Percentiles rank a stretch among this genome's conserved stretches.
Evolutionary conservation across 1,140 invertebrate species (phyloP).

Genomic region (Drosophila cardini): DNA sequence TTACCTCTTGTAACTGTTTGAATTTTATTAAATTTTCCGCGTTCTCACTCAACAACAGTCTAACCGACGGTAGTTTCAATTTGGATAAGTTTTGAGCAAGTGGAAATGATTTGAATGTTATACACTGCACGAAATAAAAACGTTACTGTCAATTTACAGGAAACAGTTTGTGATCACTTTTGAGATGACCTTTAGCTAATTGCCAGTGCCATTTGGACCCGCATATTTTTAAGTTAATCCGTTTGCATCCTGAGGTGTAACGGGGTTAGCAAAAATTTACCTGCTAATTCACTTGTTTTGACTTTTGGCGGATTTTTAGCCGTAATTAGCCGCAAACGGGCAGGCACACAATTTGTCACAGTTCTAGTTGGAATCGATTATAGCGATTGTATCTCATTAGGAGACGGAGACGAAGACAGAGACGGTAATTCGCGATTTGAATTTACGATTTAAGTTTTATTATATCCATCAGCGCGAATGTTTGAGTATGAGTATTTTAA

Average conservation of each 20-base stretch:
- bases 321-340: conserved; percentile 53
- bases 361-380: conserved; percentile 30
- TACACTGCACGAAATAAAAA: conserved; percentile 47
- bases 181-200: conserved; percentile 31
- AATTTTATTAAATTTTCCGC: neutral
- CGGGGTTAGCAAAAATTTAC: conserved; percentile 23
- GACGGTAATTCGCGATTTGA: conserved; percentile 34
- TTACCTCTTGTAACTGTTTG: neutral
- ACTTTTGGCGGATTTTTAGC: conserved; percentile 39
- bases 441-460: conserved; percentile 49
- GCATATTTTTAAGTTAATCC: conserved; percentile 55
- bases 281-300: conserved; percentile 43
- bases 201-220: conserved; percentile 25
- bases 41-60: conserved; percentile 48
- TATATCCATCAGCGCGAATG: conserved; percentile 51
- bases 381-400: conserved; percentile 19
- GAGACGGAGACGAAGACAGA: conserved; percentile 6
- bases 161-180: conserved; percentile 38
- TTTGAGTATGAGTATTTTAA: conserved; percentile 42
- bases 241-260: conserved; percentile 52
- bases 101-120: conserved; percentile 3
- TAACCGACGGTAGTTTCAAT: conserved; percentile 56
- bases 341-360: conserved; percentile 55
- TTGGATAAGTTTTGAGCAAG: conserved; percentile 17
- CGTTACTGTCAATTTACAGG: conserved; percentile 26